A percentile compares a stretch with the other conserved stretches of the same genome.
Conservation (phyloP, 1,140 invertebrate genomes). For the Carposina sasakii region DNA sequence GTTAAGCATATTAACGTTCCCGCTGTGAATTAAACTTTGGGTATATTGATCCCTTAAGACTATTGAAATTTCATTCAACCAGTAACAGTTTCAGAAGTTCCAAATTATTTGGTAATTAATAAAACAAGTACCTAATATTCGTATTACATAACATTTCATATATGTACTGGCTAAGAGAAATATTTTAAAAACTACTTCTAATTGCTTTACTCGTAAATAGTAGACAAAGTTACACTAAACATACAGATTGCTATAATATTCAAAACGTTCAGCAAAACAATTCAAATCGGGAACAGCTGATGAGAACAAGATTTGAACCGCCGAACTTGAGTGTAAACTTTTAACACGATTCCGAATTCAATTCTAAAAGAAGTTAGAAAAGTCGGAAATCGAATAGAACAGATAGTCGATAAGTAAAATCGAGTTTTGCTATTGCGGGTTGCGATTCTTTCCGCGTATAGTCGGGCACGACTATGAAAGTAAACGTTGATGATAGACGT, state of each 20-base stretch:
- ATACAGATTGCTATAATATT: too few species aligned
- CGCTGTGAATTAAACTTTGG: conserved; percentile 38
- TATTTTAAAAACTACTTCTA: too few species aligned
- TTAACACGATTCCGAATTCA: conserved; percentile 51
- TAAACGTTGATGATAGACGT: conserved; percentile 64
- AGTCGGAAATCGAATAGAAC: conserved; percentile 38
- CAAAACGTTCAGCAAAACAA: too few species aligned
- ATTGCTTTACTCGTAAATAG: too few species aligned
- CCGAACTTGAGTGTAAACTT: conserved; percentile 45
- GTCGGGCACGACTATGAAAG: conserved; percentile 41
- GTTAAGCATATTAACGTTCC: conserved; percentile 50
- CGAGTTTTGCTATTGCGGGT: conserved; percentile 53
- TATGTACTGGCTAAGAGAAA: too few species aligned
- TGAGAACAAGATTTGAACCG: conserved; percentile 29
- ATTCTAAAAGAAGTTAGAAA: conserved; percentile 35
- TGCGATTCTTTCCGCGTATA: conserved; percentile 37
- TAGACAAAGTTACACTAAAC: too few species aligned
- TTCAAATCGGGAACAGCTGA: too few species aligned
- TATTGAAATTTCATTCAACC: conserved; percentile 27
- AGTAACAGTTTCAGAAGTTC: conserved; percentile 17
- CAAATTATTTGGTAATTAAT: too few species aligned
- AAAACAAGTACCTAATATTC: too few species aligned
- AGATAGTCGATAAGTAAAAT: conserved; percentile 36
- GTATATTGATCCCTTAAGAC: conserved; percentile 36
- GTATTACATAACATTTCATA: too few species aligned